These are phyloP conservation scores for Heliocidaris tuberculata DNA, from an alignment of 35 echinoderm and acorn worm genomes.

Conservation along the genomic window DNA sequence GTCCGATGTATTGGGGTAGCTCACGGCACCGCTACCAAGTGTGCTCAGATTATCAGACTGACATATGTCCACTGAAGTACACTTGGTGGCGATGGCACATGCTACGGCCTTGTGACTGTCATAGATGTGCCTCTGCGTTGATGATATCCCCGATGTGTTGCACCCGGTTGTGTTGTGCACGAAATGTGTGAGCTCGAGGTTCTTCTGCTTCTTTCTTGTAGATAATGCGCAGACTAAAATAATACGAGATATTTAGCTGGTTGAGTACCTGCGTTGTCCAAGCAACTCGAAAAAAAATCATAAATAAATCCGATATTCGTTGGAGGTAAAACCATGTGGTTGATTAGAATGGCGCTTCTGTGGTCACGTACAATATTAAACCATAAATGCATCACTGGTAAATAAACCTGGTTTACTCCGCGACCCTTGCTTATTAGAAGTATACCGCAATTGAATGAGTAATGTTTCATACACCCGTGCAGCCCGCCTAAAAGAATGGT, in stretches of 20 bases:
- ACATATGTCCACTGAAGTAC: slow-evolving; percentile 89
- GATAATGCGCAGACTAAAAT: background rate
- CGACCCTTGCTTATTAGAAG: background rate
- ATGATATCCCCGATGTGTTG: background rate
- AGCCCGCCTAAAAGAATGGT: background rate
- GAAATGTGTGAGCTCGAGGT: background rate
- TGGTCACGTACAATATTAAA: too few relatives aligned
- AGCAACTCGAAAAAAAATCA: background rate
- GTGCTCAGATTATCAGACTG: slow-evolving; percentile 77
- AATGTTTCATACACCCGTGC: background rate
- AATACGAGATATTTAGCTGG: background rate
- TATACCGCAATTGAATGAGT: background rate
- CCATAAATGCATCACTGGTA: background rate
- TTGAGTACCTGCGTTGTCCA: background rate
- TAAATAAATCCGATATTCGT: background rate
- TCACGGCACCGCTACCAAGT: slow-evolving; percentile 99
- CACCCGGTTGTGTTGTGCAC: background rate
- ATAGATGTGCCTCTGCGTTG: background rate
- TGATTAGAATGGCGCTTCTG: too few relatives aligned
- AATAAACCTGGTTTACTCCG: background rate
- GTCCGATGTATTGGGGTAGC: slow-evolving; percentile 63
- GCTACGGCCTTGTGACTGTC: slow-evolving; percentile 48
- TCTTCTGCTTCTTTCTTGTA: background rate
- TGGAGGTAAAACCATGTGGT: too few relatives aligned
- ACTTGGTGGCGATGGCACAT: slow-evolving; percentile 99